Conservation (phyloP, 2,113 vertebrate species). For the Numida meleagris region DNA sequence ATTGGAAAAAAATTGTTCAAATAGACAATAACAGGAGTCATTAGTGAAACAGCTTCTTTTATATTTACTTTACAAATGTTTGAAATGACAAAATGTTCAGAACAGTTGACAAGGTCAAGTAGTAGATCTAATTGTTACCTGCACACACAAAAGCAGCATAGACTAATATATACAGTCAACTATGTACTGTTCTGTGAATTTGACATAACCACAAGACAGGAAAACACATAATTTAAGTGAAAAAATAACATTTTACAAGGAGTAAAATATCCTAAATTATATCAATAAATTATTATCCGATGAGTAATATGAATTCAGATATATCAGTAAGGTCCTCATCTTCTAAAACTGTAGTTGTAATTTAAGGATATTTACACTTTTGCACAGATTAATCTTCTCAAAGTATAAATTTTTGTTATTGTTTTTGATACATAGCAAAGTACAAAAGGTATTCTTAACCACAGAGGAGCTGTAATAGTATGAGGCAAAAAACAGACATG, state of each 20-base stretch:
- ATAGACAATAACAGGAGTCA: not conserved
- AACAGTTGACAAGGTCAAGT: not conserved
- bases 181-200: not conserved
- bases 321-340: not conserved
- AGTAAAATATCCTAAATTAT: not conserved
- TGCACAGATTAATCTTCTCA: not conserved
- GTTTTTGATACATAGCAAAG: not conserved
- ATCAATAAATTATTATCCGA: not conserved
- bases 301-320: not conserved
- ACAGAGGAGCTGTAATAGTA: not conserved
- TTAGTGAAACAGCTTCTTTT: not conserved
- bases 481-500: not conserved
- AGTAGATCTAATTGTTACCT: not conserved
- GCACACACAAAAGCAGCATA: not conserved
- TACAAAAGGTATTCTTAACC: not conserved
- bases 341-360: not conserved
- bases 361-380: not conserved
- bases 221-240: not conserved
- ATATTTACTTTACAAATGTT: not conserved
- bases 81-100: not conserved
- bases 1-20: not conserved
- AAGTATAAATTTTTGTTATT: not conserved
- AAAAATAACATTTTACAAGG: not conserved
- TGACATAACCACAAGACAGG: rapidly evolving
- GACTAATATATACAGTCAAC: not conserved